A percentile compares a stretch with the other conserved stretches of the same genome.
phyloP scores from a whole-genome alignment of 2,888 invertebrate genomes.

The Smittia aterrima region DNA sequence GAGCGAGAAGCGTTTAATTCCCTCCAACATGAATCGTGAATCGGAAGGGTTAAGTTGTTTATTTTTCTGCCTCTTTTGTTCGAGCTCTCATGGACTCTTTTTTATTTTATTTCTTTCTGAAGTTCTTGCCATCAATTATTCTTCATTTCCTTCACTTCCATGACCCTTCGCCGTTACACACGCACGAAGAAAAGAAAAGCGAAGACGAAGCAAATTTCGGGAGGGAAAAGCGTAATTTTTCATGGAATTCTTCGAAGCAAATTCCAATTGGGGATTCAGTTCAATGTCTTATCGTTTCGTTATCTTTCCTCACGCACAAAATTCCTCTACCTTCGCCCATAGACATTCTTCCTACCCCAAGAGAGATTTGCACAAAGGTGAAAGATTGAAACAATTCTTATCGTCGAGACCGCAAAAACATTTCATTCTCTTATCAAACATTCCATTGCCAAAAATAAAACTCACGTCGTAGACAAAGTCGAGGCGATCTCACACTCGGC shows the following conservation, averaged over 20 bases:
- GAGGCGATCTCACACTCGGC: neutral
- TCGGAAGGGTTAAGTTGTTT: neutral
- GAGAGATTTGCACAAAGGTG: neutral
- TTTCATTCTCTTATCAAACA: no score
- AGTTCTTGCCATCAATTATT: neutral
- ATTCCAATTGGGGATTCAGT: neutral
- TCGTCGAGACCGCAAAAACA: neutral
- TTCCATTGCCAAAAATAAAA: no score
- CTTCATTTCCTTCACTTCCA: neutral
- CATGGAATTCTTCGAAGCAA: neutral
- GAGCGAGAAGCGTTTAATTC: neutral
- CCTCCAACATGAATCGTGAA: neutral
- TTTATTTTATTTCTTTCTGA: neutral
- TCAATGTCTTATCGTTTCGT: neutral
- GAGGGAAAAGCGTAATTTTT: neutral
- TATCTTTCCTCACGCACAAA: neutral
- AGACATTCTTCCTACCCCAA: neutral
- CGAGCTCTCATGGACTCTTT: neutral
- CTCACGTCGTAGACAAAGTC: no score
- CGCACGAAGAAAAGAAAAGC: neutral
- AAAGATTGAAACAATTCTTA: neutral
- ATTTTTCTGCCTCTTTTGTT: neutral
- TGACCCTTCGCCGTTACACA: neutral
- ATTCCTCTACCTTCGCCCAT: neutral
- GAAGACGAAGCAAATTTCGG: no score